Percentiles rank a stretch among this genome's conserved stretches.
These are phyloP conservation scores for Acanthosepion lycidas DNA, from an alignment of 2,888 invertebrate species.

Conservation along the genomic window DNA sequence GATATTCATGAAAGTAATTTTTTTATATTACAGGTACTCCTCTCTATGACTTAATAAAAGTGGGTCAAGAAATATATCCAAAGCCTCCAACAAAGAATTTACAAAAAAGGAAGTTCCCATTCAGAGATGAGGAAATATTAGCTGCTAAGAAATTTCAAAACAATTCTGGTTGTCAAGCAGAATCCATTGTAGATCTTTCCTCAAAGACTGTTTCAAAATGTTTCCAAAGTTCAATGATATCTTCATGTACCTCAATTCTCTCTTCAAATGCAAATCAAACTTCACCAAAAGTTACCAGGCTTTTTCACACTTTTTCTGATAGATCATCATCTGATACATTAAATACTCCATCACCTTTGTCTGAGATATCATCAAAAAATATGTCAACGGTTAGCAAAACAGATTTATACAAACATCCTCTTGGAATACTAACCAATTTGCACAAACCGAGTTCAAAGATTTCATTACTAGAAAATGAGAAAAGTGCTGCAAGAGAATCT, in stretches of 20 bases:
- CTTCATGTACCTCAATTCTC: background rate
- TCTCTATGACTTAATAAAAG: background rate
- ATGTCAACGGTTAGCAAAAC: background rate
- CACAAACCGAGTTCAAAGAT: background rate
- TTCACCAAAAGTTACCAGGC: background rate
- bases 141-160: background rate
- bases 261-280: background rate
- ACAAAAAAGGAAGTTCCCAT: background rate
- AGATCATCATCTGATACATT: background rate
- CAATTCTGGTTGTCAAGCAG: background rate
- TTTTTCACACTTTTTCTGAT: background rate
- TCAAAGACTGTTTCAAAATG: background rate
- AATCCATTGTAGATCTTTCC: background rate
- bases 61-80: background rate
- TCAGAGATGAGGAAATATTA: background rate
- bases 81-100: background rate
- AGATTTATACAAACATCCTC: background rate
- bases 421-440: background rate
- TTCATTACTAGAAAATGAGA: background rate
- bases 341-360: background rate
- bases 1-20: background rate
- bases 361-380: background rate
- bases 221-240: background rate
- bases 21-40: background rate
- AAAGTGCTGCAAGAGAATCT: background rate